Evolutionary conservation across 2,797 vertebrate species (phyloP).

Genomic region (Pelodytes ibericus): DNA sequence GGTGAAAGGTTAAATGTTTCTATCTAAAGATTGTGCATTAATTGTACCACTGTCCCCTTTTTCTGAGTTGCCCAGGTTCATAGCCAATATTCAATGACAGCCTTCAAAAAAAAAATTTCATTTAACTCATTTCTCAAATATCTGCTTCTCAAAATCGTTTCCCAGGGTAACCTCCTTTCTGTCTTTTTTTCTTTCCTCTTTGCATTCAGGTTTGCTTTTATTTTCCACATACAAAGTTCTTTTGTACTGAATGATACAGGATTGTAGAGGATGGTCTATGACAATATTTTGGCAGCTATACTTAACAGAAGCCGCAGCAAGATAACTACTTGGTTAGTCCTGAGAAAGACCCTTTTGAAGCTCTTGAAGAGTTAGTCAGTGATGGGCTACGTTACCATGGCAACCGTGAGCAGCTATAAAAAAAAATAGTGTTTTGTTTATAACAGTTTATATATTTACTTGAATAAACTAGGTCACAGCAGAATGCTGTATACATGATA

Average conservation of each 20-base stretch:
- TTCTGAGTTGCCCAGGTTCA: not conserved
- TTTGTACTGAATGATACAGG: slow-evolving; percentile 17
- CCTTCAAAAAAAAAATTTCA: not conserved
- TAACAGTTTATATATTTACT: slow-evolving; percentile 11
- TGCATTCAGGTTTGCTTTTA: slow-evolving; percentile 8
- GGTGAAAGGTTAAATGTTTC: too few species aligned
- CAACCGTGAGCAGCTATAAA: slow-evolving; percentile 23
- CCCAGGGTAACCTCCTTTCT: slow-evolving; percentile 33
- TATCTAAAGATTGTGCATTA: too few species aligned
- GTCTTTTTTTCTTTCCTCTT: slow-evolving; percentile 6
- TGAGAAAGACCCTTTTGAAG: slow-evolving; percentile 36
- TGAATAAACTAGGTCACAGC: slow-evolving; percentile 8
- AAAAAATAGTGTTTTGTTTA: slow-evolving; percentile 26
- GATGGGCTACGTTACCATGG: slow-evolving; percentile 44
- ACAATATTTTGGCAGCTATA: slow-evolving; percentile 48
- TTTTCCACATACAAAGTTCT: slow-evolving; percentile 31
- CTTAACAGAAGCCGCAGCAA: slow-evolving; percentile 25
- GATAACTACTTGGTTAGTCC: not conserved
- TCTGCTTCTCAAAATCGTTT: not conserved
- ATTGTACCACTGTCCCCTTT: not conserved
- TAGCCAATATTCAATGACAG: not conserved
- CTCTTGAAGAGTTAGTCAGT: slow-evolving; percentile 14
- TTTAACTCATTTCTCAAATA: not conserved
- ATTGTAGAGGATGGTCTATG: slow-evolving; percentile 31
- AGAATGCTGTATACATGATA: not conserved